phyloP scores from a whole-genome alignment of 2,797 vertebrate genomes.

The Limosa lapponica region DNA sequence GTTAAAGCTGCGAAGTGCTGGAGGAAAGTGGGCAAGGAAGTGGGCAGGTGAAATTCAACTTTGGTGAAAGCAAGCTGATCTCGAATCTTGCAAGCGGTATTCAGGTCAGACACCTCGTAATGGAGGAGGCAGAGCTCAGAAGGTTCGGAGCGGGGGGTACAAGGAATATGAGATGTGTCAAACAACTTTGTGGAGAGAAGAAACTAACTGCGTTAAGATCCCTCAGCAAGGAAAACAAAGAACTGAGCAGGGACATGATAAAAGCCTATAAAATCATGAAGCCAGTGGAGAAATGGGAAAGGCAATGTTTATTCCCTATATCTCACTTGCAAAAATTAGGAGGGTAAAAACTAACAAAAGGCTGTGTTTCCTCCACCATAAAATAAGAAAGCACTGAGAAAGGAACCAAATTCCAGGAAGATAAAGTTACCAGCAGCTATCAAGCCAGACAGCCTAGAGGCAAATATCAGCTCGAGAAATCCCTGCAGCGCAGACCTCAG shows the following conservation, averaged over 20 bases:
- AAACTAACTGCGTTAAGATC: not conserved
- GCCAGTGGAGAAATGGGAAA: not conserved
- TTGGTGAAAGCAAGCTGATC: conserved; percentile 6
- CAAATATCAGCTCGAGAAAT: not conserved
- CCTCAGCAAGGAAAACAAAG: not conserved
- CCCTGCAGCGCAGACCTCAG: not conserved
- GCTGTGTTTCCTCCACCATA: not conserved
- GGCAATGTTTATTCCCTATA: not conserved
- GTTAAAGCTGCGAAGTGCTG: conserved; percentile 32
- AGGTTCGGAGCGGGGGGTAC: not conserved
- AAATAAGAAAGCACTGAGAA: not conserved
- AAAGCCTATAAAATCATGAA: not conserved
- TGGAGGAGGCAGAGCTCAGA: not conserved
- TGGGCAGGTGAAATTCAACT: conserved; percentile 58
- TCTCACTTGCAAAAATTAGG: not conserved
- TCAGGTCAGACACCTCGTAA: not conserved
- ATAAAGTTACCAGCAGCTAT: not conserved
- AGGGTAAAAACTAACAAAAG: not conserved
- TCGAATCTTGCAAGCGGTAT: not conserved
- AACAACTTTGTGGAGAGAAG: not conserved
- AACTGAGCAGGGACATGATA: not conserved
- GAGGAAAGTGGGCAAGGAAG: conserved; percentile 29
- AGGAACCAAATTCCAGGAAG: not conserved
- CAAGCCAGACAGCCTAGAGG: not conserved
- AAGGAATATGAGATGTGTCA: not conserved